These are phyloP conservation scores for Troglohyphantes excavatus DNA, from an alignment of 2,888 invertebrate species.

Conservation along the genomic window DNA sequence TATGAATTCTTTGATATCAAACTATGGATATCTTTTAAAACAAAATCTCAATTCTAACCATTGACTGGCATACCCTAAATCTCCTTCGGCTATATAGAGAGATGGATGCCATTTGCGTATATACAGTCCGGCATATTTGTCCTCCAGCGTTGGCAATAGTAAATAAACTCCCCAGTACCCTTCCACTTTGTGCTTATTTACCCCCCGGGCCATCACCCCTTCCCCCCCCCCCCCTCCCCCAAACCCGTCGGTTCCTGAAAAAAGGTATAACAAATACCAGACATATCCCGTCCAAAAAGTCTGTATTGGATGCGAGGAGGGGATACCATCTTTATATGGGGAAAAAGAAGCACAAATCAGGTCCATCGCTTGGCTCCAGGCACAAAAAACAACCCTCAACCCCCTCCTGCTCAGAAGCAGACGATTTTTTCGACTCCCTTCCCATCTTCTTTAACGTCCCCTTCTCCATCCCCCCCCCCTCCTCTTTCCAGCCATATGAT, in stretches of 20 bases:
- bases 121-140: constrained; percentile 4
- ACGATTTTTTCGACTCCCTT: constrained; percentile 19
- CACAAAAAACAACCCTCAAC: constrained; percentile 24
- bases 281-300: constrained; percentile 18
- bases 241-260: not conserved
- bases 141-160: constrained; percentile 4
- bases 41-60: not conserved
- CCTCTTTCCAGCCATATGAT: constrained; percentile 18
- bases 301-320: constrained; percentile 37
- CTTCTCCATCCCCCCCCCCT: not conserved
- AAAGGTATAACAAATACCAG: constrained; percentile 61
- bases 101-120: constrained; percentile 1
- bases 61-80: not conserved
- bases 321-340: constrained; percentile 59
- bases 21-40: no score
- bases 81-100: not conserved
- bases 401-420: constrained; percentile 2
- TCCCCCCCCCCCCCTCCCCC: not conserved
- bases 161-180: constrained; percentile 58
- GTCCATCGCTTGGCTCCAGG: constrained; percentile 59
- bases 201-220: constrained; percentile 32
- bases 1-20: not conserved
- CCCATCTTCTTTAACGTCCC: no score
- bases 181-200: constrained; percentile 75
- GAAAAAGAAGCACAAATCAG: constrained; percentile 61